Evolutionary conservation across 2,888 invertebrate species (phyloP), one percentile per base, ranked within the genome.

Genomic region (Dolomedes plantarius): DNA sequence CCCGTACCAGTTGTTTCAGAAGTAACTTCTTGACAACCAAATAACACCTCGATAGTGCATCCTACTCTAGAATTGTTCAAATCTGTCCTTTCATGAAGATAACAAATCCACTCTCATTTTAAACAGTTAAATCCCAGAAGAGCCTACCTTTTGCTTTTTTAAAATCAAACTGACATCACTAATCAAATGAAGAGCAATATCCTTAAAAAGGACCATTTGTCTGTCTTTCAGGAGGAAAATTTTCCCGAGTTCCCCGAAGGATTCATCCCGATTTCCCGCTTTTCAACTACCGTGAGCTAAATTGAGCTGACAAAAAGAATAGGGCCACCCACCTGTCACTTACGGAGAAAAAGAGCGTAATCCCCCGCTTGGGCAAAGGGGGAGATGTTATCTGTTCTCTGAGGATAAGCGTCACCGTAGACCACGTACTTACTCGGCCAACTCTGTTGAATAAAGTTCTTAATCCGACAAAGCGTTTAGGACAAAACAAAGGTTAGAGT

Each of bases 311-410:
- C 68, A 69, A 62, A 36, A 56, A 36, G 68, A 56, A 13, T 16
- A n/a, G 50, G 78, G 62, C 78, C 78, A 78, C 78, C 78, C 69
- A 69, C 78, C 56, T 69, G 62, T 56, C 62, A 31, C 62, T 32
- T 67, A 67, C 32, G 32, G 16, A 67, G 28, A 36, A 67, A 67
- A 31, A 11, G 46, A 46, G 23, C n/a, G 56, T n/a, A 56, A 56
- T 56, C 56, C 56, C 56, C 23, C 23, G 5, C 56, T 19, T 23
- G 13, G 23, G 23, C 56, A 62, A 29, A 64, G 31, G 69, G 62
- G 56, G 56, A 78, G 78, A 78, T 78, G 56, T 27, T 78, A 78
- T 78, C 78, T 36, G 28, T 28, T n/a, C 16, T 71, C 16, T 71
- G 50, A 32, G 69, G 75, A 56, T 56, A 56, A 56, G 56, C 56